Conservation (phyloP, 2,797 vertebrate genomes). For the Limnodromus scolopaceus region DNA sequence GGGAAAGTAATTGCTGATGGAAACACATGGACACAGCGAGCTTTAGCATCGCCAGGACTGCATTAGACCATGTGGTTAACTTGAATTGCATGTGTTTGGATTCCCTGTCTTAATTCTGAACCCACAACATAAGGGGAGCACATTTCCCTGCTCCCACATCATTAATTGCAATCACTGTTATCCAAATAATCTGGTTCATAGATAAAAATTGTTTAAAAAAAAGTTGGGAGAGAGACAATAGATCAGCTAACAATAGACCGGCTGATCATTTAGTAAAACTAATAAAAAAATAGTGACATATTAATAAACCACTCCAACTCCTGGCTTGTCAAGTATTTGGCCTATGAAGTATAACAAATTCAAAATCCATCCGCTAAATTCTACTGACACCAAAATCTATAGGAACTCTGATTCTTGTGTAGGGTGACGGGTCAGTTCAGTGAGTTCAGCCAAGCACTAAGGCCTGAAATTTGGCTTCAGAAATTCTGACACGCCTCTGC, state of each 20-base stretch:
- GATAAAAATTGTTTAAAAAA: slow-evolving; percentile 29
- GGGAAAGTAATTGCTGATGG: slow-evolving; percentile 54
- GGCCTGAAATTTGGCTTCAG: slow-evolving; percentile 60
- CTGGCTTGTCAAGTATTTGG: slow-evolving; percentile 49
- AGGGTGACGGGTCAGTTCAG: slow-evolving; percentile 64
- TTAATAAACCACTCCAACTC: slow-evolving; percentile 57
- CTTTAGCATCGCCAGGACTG: not conserved
- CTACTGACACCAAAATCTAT: not conserved
- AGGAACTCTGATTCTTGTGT: slow-evolving; percentile 40
- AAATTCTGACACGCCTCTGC: slow-evolving; percentile 49
- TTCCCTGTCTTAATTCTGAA: slow-evolving; percentile 48
- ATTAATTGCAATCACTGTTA: slow-evolving; percentile 63
- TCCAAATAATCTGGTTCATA: slow-evolving; percentile 67
- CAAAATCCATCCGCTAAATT: slow-evolving; percentile 35
- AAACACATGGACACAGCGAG: slow-evolving; percentile 17
- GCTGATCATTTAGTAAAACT: slow-evolving; percentile 51
- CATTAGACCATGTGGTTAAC: slow-evolving; percentile 56
- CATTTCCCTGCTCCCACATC: slow-evolving; percentile 54
- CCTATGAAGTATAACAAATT: slow-evolving; percentile 4
- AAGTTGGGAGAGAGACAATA: not conserved
- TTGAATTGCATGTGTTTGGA: slow-evolving; percentile 48
- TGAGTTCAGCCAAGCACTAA: slow-evolving; percentile 77
- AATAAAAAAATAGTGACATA: slow-evolving; percentile 50
- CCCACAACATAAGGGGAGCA: slow-evolving; percentile 60
- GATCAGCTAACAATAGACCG: slow-evolving; percentile 51